Base-by-base conservation (phyloP, 2,888 invertebrate species). In the Formica aserva region DNA sequence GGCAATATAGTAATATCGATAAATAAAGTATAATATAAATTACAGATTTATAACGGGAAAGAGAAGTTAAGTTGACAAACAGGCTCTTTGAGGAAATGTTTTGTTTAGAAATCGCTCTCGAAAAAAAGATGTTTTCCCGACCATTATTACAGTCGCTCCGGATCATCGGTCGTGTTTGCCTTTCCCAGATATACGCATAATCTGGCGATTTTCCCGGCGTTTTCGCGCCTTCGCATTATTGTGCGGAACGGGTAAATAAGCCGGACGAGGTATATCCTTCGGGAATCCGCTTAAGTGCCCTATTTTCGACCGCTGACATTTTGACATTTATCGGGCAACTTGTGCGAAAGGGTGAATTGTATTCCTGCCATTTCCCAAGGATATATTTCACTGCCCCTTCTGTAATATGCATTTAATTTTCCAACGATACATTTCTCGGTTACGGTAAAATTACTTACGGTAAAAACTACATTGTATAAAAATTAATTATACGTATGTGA, bases 261-360 rank as follows among this genome's bases (percentile, higher is more conserved):
- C 63, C 26, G 45, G 76, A 66, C 32, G 22, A 38, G 4, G 38
- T 52, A 35, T 45, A 80, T 66, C 85, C 71, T 62, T n/a, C 60
- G 85, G 78, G 74, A 89, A 91, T 91, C 89, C 89, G 92, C 92
- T 92, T 92, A 92, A 87, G 89, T 80, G 84, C 81, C 69, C 77
- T 75, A 86, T 80, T 83, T 75, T 74, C 67, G 71, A 57, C 15
- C 55, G 15, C 74, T 85, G 88, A 90, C 87, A 85, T 89, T 85
- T 86, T 85, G 89, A 87, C 88, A 83, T 87, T 83, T 87, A 69
- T 85, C 82, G 72, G 66, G 22, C 76, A 66, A 72, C 74, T 45
- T 57, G 52, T 66, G 48, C 66, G 71, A 86, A 90, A 83, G 78
- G 84, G 83, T 81, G 55, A 83, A 74, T 22, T 22, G 38, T 32